Base-by-base conservation (phyloP, 2,888 invertebrate genomes). In the Sinotaia quadrata region DNA sequence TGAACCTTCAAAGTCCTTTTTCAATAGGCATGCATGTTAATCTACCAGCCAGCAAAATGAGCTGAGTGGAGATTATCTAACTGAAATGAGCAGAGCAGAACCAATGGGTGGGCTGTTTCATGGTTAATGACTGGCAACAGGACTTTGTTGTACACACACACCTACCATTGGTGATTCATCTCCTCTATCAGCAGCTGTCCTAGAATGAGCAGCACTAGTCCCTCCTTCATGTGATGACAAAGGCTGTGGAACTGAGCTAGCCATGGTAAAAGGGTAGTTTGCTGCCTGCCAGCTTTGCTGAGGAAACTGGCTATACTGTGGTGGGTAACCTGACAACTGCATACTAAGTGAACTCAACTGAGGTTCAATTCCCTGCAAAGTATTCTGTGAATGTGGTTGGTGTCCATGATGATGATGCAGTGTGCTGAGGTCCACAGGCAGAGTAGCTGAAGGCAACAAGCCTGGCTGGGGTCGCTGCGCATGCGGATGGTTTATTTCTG, bases 71-170 rank as follows among this genome's bases (percentile, higher is more conserved):
- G 31, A 24, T 29, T 29, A 54, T 24, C 54, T 54, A 10, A 24
- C 21, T 58, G 37, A 37, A 41, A 12, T 59, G 37, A 59, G 27
- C 37, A 34, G 58, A 36, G 7, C 58, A 21, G 21, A 59, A 21
- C 27, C 36, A 29, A 29, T 5, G 54, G 27, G 54, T 31, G 41
- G 59, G 59, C 41, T 33, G n/a, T 27, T 18, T 52, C 62, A 24
- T 34, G 33, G 54, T 88, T 85, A 93, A 90, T 96, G 96, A 89
- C 95, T 96, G 89, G 94, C 95, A 86, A 96, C 95, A 84, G 96
- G 95, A 91, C 94, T 94, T 91, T 95, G 95, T 90, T 94, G 94
- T 87, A 95, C 93, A 90, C 95, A 95, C 81, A 95, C 95, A 77
- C 93, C 94, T 84, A 95, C 93, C 94, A 95, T 94, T 79, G 94